These are phyloP conservation scores for Temnothorax nylanderi DNA, from an alignment of 1,140 invertebrate genomes.

Conservation along the genomic window DNA sequence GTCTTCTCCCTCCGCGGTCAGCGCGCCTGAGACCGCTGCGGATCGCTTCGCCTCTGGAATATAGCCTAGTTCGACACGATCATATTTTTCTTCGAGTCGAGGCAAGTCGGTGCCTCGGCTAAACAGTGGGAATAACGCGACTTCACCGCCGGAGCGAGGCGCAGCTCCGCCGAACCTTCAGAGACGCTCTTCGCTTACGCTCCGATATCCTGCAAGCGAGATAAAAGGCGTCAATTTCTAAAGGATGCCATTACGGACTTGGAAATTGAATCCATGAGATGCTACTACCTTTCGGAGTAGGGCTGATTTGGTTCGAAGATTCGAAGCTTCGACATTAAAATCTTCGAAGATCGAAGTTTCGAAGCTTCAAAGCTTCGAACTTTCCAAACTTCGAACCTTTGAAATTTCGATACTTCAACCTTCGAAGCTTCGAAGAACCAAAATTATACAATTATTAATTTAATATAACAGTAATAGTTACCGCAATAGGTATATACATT, in stretches of 20 bases:
- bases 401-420: no score
- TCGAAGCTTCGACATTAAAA: no score
- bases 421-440: no score
- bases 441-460: no score
- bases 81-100: neutral
- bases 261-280: neutral
- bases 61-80: neutral
- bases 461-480: no score
- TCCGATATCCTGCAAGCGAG: no score
- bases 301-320: no score
- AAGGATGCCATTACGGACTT: neutral
- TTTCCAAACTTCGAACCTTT: no score
- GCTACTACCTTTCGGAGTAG: neutral
- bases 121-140: neutral
- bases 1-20: neutral
- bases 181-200: neutral
- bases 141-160: neutral
- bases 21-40: neutral
- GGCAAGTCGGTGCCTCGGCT: neutral
- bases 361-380: no score
- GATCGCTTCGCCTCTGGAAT: neutral
- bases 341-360: no score
- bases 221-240: neutral
- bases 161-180: no score
- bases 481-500: no score